Evolutionary conservation across 1,140 invertebrate species (phyloP).

Genomic region (Ceratosolen fusciceps): DNA sequence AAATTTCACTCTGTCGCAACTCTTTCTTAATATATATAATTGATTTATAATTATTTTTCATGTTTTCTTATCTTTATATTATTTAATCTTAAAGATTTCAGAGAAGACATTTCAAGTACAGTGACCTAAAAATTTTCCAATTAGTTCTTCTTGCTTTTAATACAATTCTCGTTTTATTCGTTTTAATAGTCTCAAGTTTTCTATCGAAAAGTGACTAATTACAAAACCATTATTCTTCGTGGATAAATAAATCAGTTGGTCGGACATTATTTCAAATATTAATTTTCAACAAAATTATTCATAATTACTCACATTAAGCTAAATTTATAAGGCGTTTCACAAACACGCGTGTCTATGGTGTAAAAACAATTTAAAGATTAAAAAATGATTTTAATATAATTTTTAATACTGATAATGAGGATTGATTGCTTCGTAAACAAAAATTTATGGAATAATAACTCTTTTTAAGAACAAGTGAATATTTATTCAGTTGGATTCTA

Average conservation of each 20-base stretch:
- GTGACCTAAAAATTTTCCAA: background rate
- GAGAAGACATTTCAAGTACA: background rate
- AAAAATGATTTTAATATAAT: background rate
- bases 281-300: background rate
- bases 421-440: background rate
- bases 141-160: background rate
- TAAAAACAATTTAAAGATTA: background rate
- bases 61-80: background rate
- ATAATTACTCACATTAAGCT: background rate
- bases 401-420: background rate
- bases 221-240: background rate
- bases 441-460: background rate
- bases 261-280: background rate
- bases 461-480: background rate
- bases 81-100: constrained; percentile 1
- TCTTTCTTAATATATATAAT: background rate
- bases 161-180: background rate
- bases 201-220: background rate
- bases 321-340: background rate
- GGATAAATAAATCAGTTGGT: background rate
- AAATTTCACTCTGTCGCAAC: background rate
- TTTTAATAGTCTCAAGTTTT: background rate
- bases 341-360: background rate
- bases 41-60: background rate
- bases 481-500: background rate